Evolutionary conservation across 2,113 vertebrate genomes (phyloP).

Genomic region (Macaca mulatta): DNA sequence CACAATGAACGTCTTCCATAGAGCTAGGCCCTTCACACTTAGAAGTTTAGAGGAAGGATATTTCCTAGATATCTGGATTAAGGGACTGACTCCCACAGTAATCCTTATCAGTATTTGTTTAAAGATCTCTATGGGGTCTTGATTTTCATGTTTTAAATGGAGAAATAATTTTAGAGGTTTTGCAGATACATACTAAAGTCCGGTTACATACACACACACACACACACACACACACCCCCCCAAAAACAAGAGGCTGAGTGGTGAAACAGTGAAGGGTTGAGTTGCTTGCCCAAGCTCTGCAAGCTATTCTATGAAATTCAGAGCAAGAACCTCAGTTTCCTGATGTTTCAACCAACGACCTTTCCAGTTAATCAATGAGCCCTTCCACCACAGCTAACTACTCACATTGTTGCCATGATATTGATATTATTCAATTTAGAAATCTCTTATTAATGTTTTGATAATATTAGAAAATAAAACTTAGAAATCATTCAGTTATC

Average conservation of each 20-base stretch:
- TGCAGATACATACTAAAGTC: background rate
- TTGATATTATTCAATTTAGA: background rate
- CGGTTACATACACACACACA: background rate
- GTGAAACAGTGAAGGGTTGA: background rate
- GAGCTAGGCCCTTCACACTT: background rate
- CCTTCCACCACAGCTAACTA: background rate
- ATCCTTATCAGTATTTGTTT: conserved; percentile 11
- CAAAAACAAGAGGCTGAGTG: background rate
- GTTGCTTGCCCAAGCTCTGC: background rate
- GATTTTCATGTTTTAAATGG: background rate
- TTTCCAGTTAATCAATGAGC: background rate
- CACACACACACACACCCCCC: background rate
- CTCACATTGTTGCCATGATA: background rate
- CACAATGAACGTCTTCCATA: background rate
- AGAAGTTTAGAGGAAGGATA: background rate
- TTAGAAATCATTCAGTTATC: background rate
- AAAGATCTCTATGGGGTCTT: background rate
- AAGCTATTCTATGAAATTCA: background rate
- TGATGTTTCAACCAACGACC: background rate
- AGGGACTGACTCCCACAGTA: background rate
- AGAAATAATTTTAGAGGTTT: conserved; percentile 24
- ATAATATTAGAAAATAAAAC: conserved; percentile 34
- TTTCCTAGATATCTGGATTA: conserved; percentile 14
- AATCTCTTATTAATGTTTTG: conserved; percentile 5
- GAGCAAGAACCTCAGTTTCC: background rate